These are phyloP conservation scores for Panonychus citri DNA, from an alignment of 1,140 invertebrate species.

Conservation along the genomic window DNA sequence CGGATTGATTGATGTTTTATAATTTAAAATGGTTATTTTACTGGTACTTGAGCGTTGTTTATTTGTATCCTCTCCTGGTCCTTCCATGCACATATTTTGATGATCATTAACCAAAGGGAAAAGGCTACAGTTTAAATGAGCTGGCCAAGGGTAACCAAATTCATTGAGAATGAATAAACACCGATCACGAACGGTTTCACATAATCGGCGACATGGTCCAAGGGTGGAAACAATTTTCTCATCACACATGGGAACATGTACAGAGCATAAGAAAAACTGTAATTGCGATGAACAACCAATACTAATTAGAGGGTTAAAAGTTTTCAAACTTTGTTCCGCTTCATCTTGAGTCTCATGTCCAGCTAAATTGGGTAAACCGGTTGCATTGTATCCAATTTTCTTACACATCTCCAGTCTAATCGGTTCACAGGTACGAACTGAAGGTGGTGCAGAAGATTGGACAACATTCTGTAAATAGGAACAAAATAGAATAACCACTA, in stretches of 20 bases:
- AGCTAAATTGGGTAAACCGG: slow-evolving; percentile 83
- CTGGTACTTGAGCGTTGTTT: not conserved
- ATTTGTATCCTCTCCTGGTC: not conserved
- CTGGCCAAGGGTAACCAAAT: slow-evolving; percentile 81
- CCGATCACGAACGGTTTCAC: slow-evolving; percentile 55
- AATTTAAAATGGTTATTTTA: not conserved
- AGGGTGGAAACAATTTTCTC: slow-evolving; percentile 5
- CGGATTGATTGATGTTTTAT: not conserved
- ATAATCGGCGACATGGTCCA: slow-evolving; percentile 61
- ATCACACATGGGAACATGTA: slow-evolving; percentile 76
- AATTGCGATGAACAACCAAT: slow-evolving; percentile 79
- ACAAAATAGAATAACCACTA: too few species aligned
- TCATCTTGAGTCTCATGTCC: slow-evolving; percentile 84
- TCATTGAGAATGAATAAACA: slow-evolving; percentile 76
- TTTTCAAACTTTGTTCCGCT: slow-evolving; percentile 72
- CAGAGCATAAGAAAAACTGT: slow-evolving; percentile 81
- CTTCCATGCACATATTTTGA: slow-evolving; percentile 39
- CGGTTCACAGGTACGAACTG: slow-evolving; percentile 41
- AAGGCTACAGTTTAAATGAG: slow-evolving; percentile 52
- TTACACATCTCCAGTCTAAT: slow-evolving; percentile 78
- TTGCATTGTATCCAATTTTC: slow-evolving; percentile 78
- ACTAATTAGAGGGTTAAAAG: slow-evolving; percentile 81
- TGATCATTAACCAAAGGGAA: slow-evolving; percentile 46
- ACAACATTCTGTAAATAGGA: too few species aligned
- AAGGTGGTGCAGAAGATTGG: too few species aligned